Conservation (phyloP, 2,797 vertebrate genomes). For the Cossypha polioptera region DNA sequence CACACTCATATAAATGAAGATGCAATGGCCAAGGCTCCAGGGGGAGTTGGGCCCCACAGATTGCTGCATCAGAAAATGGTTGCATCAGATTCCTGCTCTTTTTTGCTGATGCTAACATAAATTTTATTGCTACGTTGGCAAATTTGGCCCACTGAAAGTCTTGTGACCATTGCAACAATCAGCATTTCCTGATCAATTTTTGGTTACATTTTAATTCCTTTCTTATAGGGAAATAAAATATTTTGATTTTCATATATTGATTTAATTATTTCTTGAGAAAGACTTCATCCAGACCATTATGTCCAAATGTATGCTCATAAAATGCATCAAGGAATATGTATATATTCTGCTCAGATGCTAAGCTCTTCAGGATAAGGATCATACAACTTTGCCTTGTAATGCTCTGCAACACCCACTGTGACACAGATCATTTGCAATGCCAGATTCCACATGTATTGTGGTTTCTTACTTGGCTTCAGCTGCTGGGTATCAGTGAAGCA, state of each 20-base stretch:
- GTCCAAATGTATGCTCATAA: neutral
- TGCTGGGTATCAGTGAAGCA: neutral
- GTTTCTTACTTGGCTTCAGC: neutral
- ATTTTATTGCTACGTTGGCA: neutral
- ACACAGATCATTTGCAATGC: neutral
- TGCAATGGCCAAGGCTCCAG: constrained; percentile 10
- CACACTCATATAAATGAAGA: constrained; percentile 41
- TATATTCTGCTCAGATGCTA: neutral
- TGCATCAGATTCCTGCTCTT: constrained; percentile 22
- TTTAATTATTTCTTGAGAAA: neutral
- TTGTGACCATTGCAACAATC: neutral
- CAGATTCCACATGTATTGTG: neutral
- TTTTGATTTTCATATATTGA: neutral
- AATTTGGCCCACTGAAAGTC: neutral
- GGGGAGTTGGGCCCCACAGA: neutral
- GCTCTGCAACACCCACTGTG: neutral
- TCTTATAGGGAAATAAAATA: neutral
- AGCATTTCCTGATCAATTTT: neutral
- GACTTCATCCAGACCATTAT: neutral
- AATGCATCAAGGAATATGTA: neutral
- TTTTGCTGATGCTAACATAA: neutral
- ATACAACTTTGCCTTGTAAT: neutral
- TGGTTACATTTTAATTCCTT: neutral
- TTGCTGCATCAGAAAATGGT: constrained; percentile 70
- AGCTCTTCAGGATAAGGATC: neutral